Evolutionary conservation across 2,113 vertebrate species (phyloP).

Genomic region (Sus scrofa): DNA sequence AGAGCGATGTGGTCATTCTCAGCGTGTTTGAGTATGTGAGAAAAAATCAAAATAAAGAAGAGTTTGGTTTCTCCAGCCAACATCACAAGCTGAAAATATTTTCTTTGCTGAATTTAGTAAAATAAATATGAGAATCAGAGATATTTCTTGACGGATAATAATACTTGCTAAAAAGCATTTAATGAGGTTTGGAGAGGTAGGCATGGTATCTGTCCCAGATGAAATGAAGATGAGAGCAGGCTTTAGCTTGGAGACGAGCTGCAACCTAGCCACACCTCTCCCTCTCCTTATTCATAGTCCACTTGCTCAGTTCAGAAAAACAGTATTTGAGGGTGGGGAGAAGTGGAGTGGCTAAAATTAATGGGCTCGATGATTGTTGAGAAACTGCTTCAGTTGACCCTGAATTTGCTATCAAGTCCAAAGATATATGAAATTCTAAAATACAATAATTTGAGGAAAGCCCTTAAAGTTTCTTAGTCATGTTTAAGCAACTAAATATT

Average conservation of each 20-base stretch:
- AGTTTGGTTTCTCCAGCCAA: slow-evolving; percentile 48
- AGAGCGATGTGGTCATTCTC: not conserved
- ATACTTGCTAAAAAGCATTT: slow-evolving; percentile 68
- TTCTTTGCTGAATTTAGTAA: slow-evolving; percentile 57
- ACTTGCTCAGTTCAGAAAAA: slow-evolving; percentile 65
- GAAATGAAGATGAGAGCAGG: slow-evolving; percentile 54
- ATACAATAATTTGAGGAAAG: slow-evolving; percentile 35
- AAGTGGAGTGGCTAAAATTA: not conserved
- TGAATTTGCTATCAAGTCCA: not conserved
- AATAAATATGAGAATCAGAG: slow-evolving; percentile 54
- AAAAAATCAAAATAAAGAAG: slow-evolving; percentile 28
- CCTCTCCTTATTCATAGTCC: not conserved
- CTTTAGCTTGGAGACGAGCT: slow-evolving; percentile 21
- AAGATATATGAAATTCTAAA: slow-evolving; percentile 48
- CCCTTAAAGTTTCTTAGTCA: not conserved
- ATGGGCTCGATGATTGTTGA: not conserved
- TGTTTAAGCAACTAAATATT: slow-evolving; percentile 34
- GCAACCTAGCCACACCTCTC: not conserved
- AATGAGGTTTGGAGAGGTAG: slow-evolving; percentile 4
- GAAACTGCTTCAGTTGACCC: slow-evolving; percentile 18
- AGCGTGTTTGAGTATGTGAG: not conserved
- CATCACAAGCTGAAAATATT: slow-evolving; percentile 51
- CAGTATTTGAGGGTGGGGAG: not conserved
- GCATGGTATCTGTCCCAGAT: slow-evolving; percentile 6
- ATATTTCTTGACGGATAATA: slow-evolving; percentile 43